Percentiles rank a stretch among this genome's conserved stretches.
These are phyloP conservation scores for Drosophila quasianomalipes DNA, from an alignment of 2,888 invertebrate genomes.

Conservation along the genomic window DNA sequence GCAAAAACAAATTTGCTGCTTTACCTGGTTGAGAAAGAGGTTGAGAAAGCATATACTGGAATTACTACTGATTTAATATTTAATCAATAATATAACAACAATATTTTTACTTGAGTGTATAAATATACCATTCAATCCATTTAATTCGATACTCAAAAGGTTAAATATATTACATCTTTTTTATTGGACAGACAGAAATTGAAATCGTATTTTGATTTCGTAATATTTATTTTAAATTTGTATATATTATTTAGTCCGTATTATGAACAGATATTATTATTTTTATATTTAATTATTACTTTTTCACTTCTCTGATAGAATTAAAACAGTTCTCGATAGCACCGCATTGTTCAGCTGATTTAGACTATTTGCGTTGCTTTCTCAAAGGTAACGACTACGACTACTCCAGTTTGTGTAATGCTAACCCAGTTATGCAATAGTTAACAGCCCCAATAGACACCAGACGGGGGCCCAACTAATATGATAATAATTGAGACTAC, in stretches of 20 bases:
- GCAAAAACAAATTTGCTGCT: not conserved
- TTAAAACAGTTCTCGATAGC: conserved; percentile 84
- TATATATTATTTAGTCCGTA: not conserved
- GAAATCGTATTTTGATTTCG: not conserved
- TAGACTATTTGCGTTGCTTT: conserved; percentile 85
- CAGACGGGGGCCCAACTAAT: conserved; percentile 38
- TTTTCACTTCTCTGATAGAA: conserved; percentile 59
- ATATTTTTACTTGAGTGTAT: not conserved
- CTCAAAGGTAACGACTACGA: conserved; percentile 84
- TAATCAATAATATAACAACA: not conserved
- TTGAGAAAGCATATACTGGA: not conserved
- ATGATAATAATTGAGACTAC: conserved; percentile 16
- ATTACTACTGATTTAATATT: not conserved
- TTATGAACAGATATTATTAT: conserved; percentile 2
- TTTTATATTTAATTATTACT: conserved; percentile 8
- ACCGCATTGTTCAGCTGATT: conserved; percentile 85
- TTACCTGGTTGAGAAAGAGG: not conserved
- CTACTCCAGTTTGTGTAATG: conserved; percentile 38
- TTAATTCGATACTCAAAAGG: no score
- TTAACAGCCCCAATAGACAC: conserved; percentile 42
- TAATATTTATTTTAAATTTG: not conserved
- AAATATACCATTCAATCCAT: not conserved
- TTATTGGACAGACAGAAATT: not conserved
- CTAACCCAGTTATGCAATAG: conserved; percentile 53
- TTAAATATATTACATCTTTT: not conserved